phyloP scores from a whole-genome alignment of 2,113 vertebrate species.

The Charadrius vociferus region DNA sequence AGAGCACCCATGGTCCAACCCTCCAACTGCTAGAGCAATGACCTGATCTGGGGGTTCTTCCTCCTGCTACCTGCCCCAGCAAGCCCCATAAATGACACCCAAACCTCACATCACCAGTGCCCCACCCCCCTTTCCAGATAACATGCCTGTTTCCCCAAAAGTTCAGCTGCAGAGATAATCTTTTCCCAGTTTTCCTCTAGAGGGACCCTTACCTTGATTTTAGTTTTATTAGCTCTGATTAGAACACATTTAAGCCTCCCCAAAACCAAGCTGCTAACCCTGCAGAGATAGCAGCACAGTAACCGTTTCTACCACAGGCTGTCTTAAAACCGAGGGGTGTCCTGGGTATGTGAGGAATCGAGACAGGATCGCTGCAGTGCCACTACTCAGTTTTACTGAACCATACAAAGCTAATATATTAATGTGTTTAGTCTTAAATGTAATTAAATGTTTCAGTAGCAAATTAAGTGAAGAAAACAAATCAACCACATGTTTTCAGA shows the following conservation, averaged over 20 bases:
- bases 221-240: constrained; percentile 56
- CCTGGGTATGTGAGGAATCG: background rate
- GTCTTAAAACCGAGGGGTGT: background rate
- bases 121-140: background rate
- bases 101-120: background rate
- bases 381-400: constrained; percentile 51
- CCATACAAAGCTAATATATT: constrained; percentile 57
- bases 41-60: background rate
- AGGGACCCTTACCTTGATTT: constrained; percentile 63
- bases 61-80: background rate
- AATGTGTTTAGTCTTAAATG: constrained; percentile 46
- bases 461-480: constrained; percentile 75
- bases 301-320: background rate
- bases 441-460: constrained; percentile 73
- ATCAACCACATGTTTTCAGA: constrained; percentile 69
- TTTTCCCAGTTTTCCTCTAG: constrained; percentile 67
- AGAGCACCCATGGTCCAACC: accelerated
- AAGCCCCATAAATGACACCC: background rate
- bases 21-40: background rate
- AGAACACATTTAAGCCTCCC: constrained; percentile 11
- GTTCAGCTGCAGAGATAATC: constrained; percentile 25
- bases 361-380: constrained; percentile 5
- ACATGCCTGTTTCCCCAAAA: background rate
- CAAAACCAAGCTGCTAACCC: constrained; percentile 5
- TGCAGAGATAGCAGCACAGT: background rate